Conservation (phyloP, 2,113 vertebrate species). For the Oplegnathus fasciatus region DNA sequence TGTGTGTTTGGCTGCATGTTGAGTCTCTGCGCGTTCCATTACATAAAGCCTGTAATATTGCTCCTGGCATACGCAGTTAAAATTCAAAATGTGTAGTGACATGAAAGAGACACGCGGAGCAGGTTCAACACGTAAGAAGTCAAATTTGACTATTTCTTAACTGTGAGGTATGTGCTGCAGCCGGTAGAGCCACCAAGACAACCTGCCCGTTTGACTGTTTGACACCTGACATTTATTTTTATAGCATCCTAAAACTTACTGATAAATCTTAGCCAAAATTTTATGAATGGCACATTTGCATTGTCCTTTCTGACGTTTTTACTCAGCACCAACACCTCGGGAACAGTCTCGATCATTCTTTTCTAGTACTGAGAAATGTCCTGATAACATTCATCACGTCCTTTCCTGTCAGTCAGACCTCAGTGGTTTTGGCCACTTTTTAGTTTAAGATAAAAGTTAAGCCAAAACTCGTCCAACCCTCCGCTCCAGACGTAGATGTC, state of each 20-base stretch:
- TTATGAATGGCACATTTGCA: neutral
- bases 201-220: neutral
- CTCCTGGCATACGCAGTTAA: neutral
- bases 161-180: neutral
- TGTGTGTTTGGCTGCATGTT: slow-evolving; percentile 46
- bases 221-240: neutral
- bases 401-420: slow-evolving; percentile 3
- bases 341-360: neutral
- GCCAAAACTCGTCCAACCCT: neutral
- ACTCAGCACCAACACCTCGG: neutral
- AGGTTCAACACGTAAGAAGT: neutral
- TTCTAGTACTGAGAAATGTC: neutral
- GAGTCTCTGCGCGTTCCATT: slow-evolving; percentile 46
- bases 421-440: slow-evolving; percentile 2
- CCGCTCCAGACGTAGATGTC: neutral
- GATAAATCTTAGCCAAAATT: neutral
- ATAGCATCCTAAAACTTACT: neutral
- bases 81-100: slow-evolving; percentile 18
- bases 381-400: neutral
- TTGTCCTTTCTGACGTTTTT: neutral
- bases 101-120: neutral
- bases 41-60: slow-evolving; percentile 49
- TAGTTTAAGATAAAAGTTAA: neutral
- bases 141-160: neutral
- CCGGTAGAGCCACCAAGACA: neutral